Percentiles rank a stretch among this genome's conserved stretches.
These are phyloP conservation scores for Chionodraco myersi DNA, from an alignment of 2,113 vertebrate genomes.

Conservation along the genomic window DNA sequence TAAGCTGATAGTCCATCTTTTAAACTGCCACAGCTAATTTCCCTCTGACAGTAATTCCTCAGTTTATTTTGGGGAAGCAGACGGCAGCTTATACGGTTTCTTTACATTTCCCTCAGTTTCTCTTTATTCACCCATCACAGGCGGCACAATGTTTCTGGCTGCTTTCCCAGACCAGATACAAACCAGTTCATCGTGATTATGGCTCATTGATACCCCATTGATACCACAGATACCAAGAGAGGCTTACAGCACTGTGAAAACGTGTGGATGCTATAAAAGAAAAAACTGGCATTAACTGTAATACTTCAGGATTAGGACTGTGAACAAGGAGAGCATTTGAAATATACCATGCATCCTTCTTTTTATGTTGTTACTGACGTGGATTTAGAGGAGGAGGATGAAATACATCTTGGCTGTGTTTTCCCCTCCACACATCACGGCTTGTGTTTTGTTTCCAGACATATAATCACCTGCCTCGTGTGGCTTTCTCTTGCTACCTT, in stretches of 20 bases:
- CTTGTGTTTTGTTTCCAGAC: conserved; percentile 22
- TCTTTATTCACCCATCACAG: conserved; percentile 32
- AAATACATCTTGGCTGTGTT: neutral
- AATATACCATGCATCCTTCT: neutral
- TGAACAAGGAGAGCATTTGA: neutral
- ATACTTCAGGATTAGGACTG: neutral
- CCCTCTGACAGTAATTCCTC: conserved; percentile 1
- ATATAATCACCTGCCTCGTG: conserved; percentile 24
- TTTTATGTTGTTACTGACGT: neutral
- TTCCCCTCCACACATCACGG: neutral
- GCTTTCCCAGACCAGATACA: conserved; percentile 19
- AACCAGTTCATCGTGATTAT: conserved; percentile 41
- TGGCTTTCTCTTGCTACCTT: neutral
- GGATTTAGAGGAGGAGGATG: conserved; percentile 4
- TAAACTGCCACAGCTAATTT: conserved; percentile 19
- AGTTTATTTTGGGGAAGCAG: conserved; percentile 9
- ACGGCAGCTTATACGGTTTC: conserved; percentile 17
- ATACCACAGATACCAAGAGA: conserved; percentile 16
- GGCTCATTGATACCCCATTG: conserved; percentile 65
- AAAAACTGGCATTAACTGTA: neutral
- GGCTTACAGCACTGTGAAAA: neutral
- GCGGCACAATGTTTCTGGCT: conserved; percentile 35
- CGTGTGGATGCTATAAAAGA: neutral
- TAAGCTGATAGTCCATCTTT: conserved; percentile 6
- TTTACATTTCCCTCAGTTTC: conserved; percentile 23